A percentile compares a stretch with the other conserved stretches of the same genome.
Evolutionary conservation across 2,797 vertebrate genomes (phyloP).

Genomic region (Denticeps clupeoides): DNA sequence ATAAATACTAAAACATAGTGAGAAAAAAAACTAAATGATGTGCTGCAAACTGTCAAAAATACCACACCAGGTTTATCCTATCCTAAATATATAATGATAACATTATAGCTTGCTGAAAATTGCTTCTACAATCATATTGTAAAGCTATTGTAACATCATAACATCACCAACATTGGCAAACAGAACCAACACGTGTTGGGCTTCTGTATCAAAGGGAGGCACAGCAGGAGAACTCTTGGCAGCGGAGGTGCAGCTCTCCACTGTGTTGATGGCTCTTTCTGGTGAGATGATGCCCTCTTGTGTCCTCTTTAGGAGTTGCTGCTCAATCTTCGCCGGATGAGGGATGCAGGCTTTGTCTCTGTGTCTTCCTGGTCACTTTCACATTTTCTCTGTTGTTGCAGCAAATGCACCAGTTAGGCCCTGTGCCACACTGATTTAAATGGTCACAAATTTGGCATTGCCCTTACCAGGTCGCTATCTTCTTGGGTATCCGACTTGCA

Average conservation of each 20-base stretch:
- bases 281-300: neutral
- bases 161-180: too few relatives aligned
- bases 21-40: neutral
- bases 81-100: too few relatives aligned
- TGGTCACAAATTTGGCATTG: neutral
- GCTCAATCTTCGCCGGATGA: constrained; percentile 37
- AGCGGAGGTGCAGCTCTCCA: neutral
- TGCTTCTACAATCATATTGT: too few relatives aligned
- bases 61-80: too few relatives aligned
- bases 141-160: too few relatives aligned
- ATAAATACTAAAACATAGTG: neutral
- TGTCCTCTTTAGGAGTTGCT: constrained; percentile 37
- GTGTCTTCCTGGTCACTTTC: constrained; percentile 55
- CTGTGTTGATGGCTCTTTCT: neutral
- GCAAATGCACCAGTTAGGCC: neutral
- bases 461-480: constrained; percentile 39
- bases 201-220: neutral
- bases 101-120: too few relatives aligned
- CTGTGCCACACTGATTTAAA: neutral
- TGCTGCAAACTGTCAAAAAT: neutral
- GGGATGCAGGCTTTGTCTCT: constrained; percentile 19
- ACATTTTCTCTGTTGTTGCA: constrained; percentile 42
- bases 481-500: constrained; percentile 30
- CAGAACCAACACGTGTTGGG: neutral
- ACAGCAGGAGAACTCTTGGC: neutral